Evolutionary conservation across 2,888 invertebrate species (phyloP).

Genomic region (Phortica okadai): DNA sequence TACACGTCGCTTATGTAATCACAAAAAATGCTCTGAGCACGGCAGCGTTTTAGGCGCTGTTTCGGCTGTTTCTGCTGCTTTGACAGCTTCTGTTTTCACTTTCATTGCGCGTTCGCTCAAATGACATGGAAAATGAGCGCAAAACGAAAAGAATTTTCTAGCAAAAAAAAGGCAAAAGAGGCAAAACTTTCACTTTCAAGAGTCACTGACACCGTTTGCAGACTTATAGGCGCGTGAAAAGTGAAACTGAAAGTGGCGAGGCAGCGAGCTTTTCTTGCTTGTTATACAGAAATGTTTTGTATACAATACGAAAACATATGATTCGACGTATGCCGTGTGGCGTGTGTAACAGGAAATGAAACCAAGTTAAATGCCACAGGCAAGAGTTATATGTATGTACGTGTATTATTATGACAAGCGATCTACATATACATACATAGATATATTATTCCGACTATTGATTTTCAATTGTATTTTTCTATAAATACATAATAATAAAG

Average conservation of each 20-base stretch:
- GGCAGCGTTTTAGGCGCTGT: slow-evolving; percentile 20
- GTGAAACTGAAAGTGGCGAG: slow-evolving; percentile 23
- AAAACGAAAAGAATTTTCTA: slow-evolving; percentile 29
- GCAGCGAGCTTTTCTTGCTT: too few species aligned
- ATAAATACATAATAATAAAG: too few species aligned
- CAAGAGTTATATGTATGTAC: background rate
- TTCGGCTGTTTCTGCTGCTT: background rate
- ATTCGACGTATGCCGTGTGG: slow-evolving; percentile 37
- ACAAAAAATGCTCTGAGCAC: background rate
- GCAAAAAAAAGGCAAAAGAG: background rate
- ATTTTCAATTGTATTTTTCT: slow-evolving; percentile 17
- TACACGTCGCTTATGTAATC: slow-evolving; percentile 14
- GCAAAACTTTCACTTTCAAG: slow-evolving; percentile 66
- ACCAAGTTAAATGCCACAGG: background rate
- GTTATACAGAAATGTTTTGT: slow-evolving; percentile 28
- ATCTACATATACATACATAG: background rate
- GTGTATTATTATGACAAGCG: background rate
- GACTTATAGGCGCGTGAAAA: slow-evolving; percentile 29
- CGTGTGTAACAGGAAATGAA: background rate
- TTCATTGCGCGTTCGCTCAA: slow-evolving; percentile 52
- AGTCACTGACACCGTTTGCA: slow-evolving; percentile 58
- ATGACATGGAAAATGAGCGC: slow-evolving; percentile 58
- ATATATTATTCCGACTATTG: background rate
- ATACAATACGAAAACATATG: slow-evolving; percentile 58
- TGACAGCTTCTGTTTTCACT: too few species aligned